Conservation (phyloP, 2,113 vertebrate genomes). For the Otolemur garnettii region DNA sequence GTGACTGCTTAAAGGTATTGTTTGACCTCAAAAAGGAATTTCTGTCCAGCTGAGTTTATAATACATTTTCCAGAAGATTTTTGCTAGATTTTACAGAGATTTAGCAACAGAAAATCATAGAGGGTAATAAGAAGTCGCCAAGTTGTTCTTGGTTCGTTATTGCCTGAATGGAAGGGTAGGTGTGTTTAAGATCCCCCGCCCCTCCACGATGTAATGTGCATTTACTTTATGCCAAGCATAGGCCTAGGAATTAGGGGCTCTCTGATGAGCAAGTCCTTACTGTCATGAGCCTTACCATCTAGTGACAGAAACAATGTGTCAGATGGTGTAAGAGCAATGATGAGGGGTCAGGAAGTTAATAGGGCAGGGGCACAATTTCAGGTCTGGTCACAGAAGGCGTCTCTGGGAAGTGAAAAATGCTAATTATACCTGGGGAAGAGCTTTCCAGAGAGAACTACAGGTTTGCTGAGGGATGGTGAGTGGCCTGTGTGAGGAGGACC, state of each 20-base stretch:
- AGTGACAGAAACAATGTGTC: no score
- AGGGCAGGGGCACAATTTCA: neutral
- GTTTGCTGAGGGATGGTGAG: neutral
- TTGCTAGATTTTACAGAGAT: neutral
- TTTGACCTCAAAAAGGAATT: conserved; percentile 45
- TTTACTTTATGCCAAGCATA: neutral
- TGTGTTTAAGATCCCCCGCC: no score
- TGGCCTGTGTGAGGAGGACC: neutral
- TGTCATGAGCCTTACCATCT: neutral
- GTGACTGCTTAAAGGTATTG: neutral
- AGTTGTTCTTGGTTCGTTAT: neutral
- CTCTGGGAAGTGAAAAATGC: neutral
- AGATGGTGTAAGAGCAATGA: neutral
- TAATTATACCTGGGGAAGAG: neutral
- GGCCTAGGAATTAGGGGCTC: neutral
- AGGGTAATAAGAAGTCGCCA: neutral
- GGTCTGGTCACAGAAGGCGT: neutral
- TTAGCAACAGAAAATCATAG: neutral
- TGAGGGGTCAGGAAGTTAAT: neutral
- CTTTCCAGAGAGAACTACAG: neutral
- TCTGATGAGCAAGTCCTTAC: neutral
- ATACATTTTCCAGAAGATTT: neutral
- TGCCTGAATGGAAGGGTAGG: neutral
- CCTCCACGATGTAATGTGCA: no score
- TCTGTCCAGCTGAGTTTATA: neutral